Conservation (phyloP, 2,888 invertebrate genomes). For the Spisula solida region DNA sequence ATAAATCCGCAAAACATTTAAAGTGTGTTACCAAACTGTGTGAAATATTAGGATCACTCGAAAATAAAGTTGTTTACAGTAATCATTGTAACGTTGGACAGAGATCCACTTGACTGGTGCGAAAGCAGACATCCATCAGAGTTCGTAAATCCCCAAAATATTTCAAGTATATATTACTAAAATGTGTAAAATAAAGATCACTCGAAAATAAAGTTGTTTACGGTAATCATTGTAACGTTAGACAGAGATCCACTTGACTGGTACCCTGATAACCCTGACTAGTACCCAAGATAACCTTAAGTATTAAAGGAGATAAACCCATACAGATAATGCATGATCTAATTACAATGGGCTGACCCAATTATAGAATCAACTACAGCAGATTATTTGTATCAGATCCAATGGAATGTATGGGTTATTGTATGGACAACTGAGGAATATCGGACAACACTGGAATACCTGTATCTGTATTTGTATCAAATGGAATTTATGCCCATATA, state of each 20-base stretch:
- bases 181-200: too few relatives aligned
- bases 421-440: too few relatives aligned
- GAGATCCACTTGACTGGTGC: constrained; percentile 16
- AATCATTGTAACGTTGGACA: neutral
- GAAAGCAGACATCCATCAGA: too few relatives aligned
- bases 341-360: constrained; percentile 18
- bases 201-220: too few relatives aligned
- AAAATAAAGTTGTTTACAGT: neutral
- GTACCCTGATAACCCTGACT: neutral
- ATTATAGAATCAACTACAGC: neutral
- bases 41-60: too few relatives aligned
- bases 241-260: constrained; percentile 20
- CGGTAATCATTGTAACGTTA: neutral
- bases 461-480: too few relatives aligned
- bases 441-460: too few relatives aligned
- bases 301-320: constrained; percentile 5
- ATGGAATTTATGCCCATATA: too few relatives aligned
- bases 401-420: neutral
- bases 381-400: neutral
- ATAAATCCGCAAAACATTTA: too few relatives aligned
- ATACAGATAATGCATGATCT: constrained; percentile 10
- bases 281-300: neutral
- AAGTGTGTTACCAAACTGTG: too few relatives aligned
- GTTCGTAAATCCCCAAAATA: too few relatives aligned
- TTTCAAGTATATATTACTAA: too few relatives aligned